Evolutionary conservation across 2,797 vertebrate species (phyloP).

Genomic region (Notolepis coatsorum): DNA sequence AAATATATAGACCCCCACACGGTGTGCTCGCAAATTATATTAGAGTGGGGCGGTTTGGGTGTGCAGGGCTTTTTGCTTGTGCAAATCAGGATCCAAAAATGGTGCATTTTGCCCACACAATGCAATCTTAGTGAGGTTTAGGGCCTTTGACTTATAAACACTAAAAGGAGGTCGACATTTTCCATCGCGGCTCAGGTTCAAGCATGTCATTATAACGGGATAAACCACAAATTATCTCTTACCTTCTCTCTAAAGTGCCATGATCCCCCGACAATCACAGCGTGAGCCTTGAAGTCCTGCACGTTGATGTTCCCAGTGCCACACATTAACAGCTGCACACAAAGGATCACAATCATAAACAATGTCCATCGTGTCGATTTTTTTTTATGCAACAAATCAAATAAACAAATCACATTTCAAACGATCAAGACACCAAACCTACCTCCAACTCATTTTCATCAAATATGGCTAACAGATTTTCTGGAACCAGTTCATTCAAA

Average conservation of each 20-base stretch:
- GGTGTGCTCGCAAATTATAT: too few species aligned
- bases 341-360: constrained; percentile 9
- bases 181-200: too few species aligned
- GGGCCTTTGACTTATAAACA: too few species aligned
- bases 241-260: constrained; percentile 99
- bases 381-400: too few species aligned
- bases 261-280: constrained; percentile 95
- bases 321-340: constrained; percentile 93
- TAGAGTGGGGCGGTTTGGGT: too few species aligned
- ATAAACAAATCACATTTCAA: constrained; percentile 38
- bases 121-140: too few species aligned
- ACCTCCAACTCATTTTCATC: constrained; percentile 99
- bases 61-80: too few species aligned
- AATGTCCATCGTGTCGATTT: neutral
- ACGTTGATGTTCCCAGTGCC: constrained; percentile 98
- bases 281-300: constrained; percentile 97
- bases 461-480: constrained; percentile 98
- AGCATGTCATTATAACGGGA: too few species aligned
- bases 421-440: constrained; percentile 44
- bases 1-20: too few species aligned
- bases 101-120: too few species aligned
- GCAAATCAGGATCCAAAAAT: too few species aligned
- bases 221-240: constrained; percentile 43
- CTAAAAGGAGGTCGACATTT: too few species aligned
- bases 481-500: constrained; percentile 96